A percentile compares a stretch with the other conserved stretches of the same genome.
Evolutionary conservation across 2,113 vertebrate species (phyloP).

Genomic region (Mixornis gularis): DNA sequence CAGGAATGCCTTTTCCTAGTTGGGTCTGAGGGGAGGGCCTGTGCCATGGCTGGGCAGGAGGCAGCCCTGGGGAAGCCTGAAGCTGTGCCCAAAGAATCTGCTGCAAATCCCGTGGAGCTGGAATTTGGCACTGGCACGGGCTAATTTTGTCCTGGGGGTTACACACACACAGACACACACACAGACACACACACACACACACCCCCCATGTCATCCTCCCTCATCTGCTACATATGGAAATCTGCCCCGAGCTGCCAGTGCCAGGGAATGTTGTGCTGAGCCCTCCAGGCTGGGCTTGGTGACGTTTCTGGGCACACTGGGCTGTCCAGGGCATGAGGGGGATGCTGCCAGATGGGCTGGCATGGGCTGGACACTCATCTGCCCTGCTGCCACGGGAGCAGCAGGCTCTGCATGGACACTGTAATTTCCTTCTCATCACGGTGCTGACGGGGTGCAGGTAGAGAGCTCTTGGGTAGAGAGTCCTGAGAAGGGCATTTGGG

Average conservation of each 20-base stretch:
- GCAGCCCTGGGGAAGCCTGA: neutral
- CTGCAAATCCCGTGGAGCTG: neutral
- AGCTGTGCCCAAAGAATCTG: neutral
- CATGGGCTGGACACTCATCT: neutral
- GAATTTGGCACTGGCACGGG: neutral
- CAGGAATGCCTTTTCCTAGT: neutral
- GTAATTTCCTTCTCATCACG: neutral
- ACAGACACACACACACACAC: neutral
- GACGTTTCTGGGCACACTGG: neutral
- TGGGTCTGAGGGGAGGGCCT: neutral
- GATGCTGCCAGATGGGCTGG: neutral
- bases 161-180: neutral
- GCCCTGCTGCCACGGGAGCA: neutral
- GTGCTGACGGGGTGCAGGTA: neutral
- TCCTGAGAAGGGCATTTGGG: neutral
- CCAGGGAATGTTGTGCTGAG: slow-evolving; percentile 26
- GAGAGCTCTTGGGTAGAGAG: neutral
- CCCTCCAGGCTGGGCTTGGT: neutral
- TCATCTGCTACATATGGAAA: neutral
- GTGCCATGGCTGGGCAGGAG: neutral
- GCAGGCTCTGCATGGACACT: fast-evolving
- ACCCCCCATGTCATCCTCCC: neutral
- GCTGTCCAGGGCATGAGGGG: neutral
- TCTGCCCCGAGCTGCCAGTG: neutral
- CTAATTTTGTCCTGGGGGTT: slow-evolving; percentile 14